A percentile compares a stretch with the other conserved stretches of the same genome.
These are phyloP conservation scores for Blomia tropicalis DNA, from an alignment of 2,888 invertebrate genomes.

Conservation along the genomic window DNA sequence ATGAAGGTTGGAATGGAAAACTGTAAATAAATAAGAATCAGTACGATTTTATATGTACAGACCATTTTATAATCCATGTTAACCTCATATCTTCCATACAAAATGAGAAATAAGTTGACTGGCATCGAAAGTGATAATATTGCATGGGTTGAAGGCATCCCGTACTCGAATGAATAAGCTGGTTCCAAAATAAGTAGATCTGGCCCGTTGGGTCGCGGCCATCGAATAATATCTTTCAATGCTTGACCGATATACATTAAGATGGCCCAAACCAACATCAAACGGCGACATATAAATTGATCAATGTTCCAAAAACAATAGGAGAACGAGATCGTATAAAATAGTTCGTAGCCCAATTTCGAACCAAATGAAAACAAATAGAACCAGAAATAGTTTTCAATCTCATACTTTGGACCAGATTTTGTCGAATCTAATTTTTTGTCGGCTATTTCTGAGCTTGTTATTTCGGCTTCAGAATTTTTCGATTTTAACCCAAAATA, in stretches of 20 bases:
- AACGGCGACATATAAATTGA: constrained; percentile 61
- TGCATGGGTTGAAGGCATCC: constrained; percentile 82
- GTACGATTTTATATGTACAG: constrained; percentile 14
- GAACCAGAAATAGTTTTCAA: constrained; percentile 57
- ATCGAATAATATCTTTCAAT: constrained; percentile 66
- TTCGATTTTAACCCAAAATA: constrained; percentile 11
- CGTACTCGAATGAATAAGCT: constrained; percentile 79
- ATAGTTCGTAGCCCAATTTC: constrained; percentile 71
- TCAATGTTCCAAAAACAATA: constrained; percentile 81
- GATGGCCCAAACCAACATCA: constrained; percentile 63
- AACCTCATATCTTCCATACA: constrained; percentile 57
- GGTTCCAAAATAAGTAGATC: constrained; percentile 66
- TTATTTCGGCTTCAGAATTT: neutral
- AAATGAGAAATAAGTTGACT: constrained; percentile 62
- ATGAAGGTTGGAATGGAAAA: constrained; percentile 39
- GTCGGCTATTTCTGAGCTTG: constrained; percentile 11
- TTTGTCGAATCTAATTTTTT: neutral
- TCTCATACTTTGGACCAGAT: constrained; percentile 26
- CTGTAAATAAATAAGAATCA: constrained; percentile 33
- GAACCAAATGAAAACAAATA: constrained; percentile 69
- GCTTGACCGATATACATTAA: constrained; percentile 75
- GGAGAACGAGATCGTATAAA: constrained; percentile 76
- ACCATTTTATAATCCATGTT: constrained; percentile 30
- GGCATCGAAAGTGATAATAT: constrained; percentile 78
- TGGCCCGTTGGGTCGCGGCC: constrained; percentile 65